Percentiles rank a stretch among this genome's conserved stretches.
Conservation (phyloP, 1,140 invertebrate genomes). For the Drosophila hydei region DNA sequence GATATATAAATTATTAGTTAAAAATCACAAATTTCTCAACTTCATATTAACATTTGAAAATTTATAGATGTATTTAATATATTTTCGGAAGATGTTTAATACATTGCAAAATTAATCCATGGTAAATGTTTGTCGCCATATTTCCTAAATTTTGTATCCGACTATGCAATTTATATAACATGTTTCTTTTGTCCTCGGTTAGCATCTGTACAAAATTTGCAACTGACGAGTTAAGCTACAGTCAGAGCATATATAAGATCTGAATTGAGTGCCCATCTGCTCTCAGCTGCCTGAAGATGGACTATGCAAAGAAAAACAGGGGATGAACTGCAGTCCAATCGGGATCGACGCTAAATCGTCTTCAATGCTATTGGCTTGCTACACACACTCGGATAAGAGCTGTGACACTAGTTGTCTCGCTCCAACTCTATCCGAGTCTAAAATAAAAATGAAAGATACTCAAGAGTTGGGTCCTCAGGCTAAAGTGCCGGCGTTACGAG, state of each 20-base stretch:
- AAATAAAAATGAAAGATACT: slow-evolving; percentile 67
- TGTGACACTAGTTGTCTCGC: slow-evolving; percentile 51
- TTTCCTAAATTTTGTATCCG: slow-evolving; percentile 6
- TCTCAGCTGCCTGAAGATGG: slow-evolving; percentile 37
- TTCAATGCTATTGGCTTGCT: slow-evolving; percentile 48
- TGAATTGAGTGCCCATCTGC: slow-evolving; percentile 1
- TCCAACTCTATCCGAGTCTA: slow-evolving; percentile 64
- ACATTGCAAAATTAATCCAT: background rate
- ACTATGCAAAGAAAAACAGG: slow-evolving; percentile 10
- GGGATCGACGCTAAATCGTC: background rate
- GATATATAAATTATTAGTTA: no score
- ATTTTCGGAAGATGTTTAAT: background rate
- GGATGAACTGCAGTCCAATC: slow-evolving; percentile 38
- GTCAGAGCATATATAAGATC: slow-evolving; percentile 27
- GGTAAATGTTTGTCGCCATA: background rate
- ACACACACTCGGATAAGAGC: slow-evolving; percentile 41
- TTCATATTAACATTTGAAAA: background rate
- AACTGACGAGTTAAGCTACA: slow-evolving; percentile 26
- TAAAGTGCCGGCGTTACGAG: slow-evolving; percentile 33
- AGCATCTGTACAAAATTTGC: slow-evolving; percentile 45
- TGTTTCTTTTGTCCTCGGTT: slow-evolving; percentile 23
- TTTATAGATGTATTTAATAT: background rate
- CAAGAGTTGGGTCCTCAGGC: slow-evolving; percentile 8
- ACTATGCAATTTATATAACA: slow-evolving; percentile 20
- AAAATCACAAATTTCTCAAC: no score